phyloP scores from a whole-genome alignment of 2,113 vertebrate species.

The Chaenocephalus aceratus region DNA sequence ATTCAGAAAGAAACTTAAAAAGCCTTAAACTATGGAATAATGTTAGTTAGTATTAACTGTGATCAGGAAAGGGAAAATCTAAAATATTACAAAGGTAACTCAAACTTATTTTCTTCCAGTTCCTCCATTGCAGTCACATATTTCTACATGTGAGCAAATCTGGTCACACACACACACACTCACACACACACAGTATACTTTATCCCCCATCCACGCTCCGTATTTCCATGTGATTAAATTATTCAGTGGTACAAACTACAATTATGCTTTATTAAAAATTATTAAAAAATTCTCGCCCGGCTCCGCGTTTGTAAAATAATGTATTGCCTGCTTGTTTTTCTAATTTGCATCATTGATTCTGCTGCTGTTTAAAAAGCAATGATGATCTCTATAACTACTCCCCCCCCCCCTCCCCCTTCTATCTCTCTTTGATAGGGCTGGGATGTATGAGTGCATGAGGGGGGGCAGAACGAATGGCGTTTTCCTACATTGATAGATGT shows the following conservation, averaged over 20 bases:
- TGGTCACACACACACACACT: not conserved
- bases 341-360: slow-evolving; percentile 99
- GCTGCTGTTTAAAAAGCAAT: slow-evolving; percentile 93
- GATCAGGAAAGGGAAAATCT: not conserved
- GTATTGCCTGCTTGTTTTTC: slow-evolving; percentile 99
- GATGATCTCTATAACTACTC: slow-evolving; percentile 69
- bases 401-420: slow-evolving; percentile 3
- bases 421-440: slow-evolving; percentile 43
- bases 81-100: not conserved
- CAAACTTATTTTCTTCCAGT: not conserved
- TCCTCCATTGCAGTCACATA: not conserved
- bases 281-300: slow-evolving; percentile 94
- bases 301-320: slow-evolving; percentile 97
- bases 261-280: slow-evolving; percentile 99
- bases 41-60: not conserved
- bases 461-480: slow-evolving; percentile 84
- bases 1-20: not conserved
- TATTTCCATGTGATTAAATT: slow-evolving; percentile 97
- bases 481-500: slow-evolving; percentile 88
- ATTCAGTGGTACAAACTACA: slow-evolving; percentile 99
- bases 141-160: slow-evolving; percentile 4
- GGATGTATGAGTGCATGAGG: slow-evolving; percentile 18
- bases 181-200: slow-evolving; percentile 1
- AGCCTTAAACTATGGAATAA: not conserved
- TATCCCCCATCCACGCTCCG: slow-evolving; percentile 63